phyloP scores from a whole-genome alignment of 1,140 invertebrate genomes.

The Steinernema feltiae region DNA sequence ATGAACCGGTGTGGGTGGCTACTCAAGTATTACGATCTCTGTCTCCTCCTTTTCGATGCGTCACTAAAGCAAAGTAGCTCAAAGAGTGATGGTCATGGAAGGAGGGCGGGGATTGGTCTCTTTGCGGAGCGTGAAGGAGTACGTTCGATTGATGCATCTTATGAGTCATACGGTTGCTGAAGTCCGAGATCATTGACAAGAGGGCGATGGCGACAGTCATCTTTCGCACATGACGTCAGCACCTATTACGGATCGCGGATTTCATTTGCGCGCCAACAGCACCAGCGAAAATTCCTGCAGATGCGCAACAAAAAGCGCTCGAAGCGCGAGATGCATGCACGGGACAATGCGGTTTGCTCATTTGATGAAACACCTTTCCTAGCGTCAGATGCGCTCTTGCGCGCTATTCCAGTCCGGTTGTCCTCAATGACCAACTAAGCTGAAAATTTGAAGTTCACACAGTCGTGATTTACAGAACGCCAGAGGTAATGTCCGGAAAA shows the following conservation, averaged over 20 bases:
- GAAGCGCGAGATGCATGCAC: background rate
- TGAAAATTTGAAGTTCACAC: background rate
- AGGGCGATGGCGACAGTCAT: background rate
- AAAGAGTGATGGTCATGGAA: constrained; percentile 11
- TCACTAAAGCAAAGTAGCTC: background rate
- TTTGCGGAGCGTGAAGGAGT: background rate
- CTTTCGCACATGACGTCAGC: constrained; percentile 1
- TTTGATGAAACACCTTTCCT: background rate
- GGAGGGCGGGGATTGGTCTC: background rate
- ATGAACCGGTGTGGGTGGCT: constrained; percentile 13
- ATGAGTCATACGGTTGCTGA: constrained; percentile 1
- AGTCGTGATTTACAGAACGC: background rate
- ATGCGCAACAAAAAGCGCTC: background rate
- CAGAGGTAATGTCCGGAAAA: background rate
- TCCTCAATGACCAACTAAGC: background rate
- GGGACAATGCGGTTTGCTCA: background rate
- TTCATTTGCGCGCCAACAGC: background rate
- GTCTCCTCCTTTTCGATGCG: constrained; percentile 6
- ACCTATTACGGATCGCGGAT: background rate
- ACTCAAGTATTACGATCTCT: constrained; percentile 1
- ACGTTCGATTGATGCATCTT: background rate
- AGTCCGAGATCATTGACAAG: constrained; percentile 8
- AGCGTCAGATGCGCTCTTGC: background rate
- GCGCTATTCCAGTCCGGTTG: background rate
- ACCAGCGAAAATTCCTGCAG: background rate